Evolutionary conservation across 2,888 invertebrate genomes (phyloP).

Genomic region (Sericinus montela): DNA sequence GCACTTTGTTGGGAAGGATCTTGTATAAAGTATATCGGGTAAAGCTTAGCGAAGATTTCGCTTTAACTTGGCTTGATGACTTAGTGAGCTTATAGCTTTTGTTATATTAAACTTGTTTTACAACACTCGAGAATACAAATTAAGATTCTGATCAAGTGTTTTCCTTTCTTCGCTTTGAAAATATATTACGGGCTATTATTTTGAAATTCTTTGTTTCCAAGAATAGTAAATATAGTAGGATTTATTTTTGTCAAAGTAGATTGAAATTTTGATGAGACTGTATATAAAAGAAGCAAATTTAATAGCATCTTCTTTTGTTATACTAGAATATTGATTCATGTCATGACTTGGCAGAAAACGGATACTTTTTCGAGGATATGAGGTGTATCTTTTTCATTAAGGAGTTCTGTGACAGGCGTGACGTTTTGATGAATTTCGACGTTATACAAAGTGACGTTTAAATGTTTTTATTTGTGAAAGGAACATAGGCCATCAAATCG

Average conservation of each 20-base stretch:
- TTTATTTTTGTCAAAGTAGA: neutral
- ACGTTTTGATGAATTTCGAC: no score
- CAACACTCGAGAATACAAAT: conserved; percentile 3
- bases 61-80: conserved; percentile 7
- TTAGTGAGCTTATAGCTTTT: conserved; percentile 18
- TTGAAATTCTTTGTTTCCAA: neutral
- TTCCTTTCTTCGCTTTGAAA: neutral
- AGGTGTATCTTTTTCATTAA: no score
- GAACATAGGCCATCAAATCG: no score
- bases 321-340: no score
- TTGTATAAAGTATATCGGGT: conserved; percentile 11
- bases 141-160: conserved; percentile 6
- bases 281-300: no score
- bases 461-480: no score
- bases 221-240: neutral
- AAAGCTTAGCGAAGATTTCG: conserved; percentile 6
- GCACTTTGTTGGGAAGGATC: conserved; percentile 7
- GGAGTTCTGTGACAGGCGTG: no score
- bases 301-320: no score
- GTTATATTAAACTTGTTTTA: conserved; percentile 16
- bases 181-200: neutral
- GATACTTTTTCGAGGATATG: no score
- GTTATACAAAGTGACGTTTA: no score
- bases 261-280: no score
- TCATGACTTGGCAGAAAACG: no score